A percentile compares a stretch with the other conserved stretches of the same genome.
These are phyloP conservation scores for Dasysyrphus albostriatus DNA, from an alignment of 2,888 invertebrate genomes.

Conservation along the genomic window DNA sequence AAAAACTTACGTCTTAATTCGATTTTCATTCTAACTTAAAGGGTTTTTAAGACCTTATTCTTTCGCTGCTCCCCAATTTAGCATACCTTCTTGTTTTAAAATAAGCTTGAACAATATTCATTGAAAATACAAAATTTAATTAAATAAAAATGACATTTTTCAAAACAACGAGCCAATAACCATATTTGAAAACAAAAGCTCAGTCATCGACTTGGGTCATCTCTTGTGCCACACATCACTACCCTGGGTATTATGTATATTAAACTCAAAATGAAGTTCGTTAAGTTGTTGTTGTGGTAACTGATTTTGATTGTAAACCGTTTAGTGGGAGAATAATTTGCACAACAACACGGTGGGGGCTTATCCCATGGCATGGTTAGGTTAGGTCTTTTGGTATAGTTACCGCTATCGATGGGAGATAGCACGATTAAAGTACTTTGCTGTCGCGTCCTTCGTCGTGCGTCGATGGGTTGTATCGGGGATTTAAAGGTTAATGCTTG, in stretches of 20 bases:
- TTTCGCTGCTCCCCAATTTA: too few relatives aligned
- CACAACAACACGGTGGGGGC: not conserved
- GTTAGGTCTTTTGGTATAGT: not conserved
- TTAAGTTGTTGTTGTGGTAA: slow-evolving; percentile 22
- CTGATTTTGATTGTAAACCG: slow-evolving; percentile 15
- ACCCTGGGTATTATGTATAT: not conserved
- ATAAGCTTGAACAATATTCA: not conserved
- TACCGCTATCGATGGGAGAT: not conserved
- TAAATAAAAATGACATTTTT: not conserved
- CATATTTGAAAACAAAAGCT: not conserved
- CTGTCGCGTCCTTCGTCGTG: not conserved
- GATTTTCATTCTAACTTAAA: too few relatives aligned
- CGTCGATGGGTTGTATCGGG: not conserved
- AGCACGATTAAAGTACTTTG: not conserved
- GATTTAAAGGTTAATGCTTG: slow-evolving; percentile 1
- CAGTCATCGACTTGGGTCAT: not conserved
- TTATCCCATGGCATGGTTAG: not conserved
- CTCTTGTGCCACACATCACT: not conserved
- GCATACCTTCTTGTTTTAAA: too few relatives aligned
- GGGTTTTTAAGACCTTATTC: too few relatives aligned
- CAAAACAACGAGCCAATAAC: not conserved
- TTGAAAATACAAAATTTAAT: not conserved
- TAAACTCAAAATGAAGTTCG: slow-evolving; percentile 8
- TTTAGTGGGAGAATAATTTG: not conserved
- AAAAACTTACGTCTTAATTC: too few relatives aligned